Base-by-base conservation (phyloP, 2,797 vertebrate species). In the Micromesistius poutassou region DNA sequence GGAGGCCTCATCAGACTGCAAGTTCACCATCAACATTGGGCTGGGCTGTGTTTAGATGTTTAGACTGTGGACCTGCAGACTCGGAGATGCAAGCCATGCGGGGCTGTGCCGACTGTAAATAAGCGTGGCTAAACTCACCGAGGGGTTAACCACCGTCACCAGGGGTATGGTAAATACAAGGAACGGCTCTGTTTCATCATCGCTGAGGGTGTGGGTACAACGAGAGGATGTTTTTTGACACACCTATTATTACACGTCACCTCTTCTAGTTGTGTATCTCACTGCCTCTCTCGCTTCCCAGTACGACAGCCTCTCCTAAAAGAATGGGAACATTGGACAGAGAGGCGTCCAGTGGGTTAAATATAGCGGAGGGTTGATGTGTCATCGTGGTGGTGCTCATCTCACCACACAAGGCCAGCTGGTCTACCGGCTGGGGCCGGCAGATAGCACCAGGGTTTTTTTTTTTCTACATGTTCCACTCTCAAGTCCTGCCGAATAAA, bases 211-310 rank as follows among this genome's bases (percentile, higher is more conserved):
- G 82, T 84, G 83, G 80, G 85, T 84, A 87, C 83, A 85, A 79
- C 87, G 81, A 89, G 81, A 87, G 77, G 82, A 90, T 82, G 91
- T 85, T 86, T 84, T 87, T 91, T 91, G 84, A 88, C n/a, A n/a
- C n/a, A n/a, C n/a, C 78, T 75, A 83, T 91, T 87, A 92, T 91
- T 91, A 89, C 88, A 88, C 81, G 85, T 89, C 89, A 88, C 86
- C 82, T 84, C 87, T 90, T 83, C 87, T 87, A 4, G 3, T 4
- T 13, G 40, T 42, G 40, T 42, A 1, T 62, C 55, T 25, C 55
- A 25, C 55, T 62, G 22, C 83, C 86, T 89, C 84, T 89, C 89
- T 86, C 84, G 25, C 86, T 79, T 74, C 87, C 81, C 75, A 88
- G 82, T 55, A 79, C 89, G 87, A 83, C 84, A 90, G 83, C 80